Base-by-base conservation (phyloP, 1,140 invertebrate species). In the Caenorhabditis inopinata region DNA sequence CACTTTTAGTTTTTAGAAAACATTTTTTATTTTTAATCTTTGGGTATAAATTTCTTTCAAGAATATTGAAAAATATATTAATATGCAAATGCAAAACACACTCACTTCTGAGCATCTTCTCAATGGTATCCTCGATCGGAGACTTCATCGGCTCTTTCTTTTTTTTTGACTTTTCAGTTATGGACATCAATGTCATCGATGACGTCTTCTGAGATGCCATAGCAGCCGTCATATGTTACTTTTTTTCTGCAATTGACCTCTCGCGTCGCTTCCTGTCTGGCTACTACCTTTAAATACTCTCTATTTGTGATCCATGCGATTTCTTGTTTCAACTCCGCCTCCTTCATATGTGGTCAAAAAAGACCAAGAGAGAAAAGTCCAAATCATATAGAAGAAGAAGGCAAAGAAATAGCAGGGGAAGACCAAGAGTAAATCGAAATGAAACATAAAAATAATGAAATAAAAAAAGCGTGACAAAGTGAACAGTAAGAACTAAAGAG, bases 41-140 rank as follows among this genome's bases (percentile, higher is more conserved):
- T n/a, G n/a, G n/a, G n/a, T n/a, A n/a, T n/a, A n/a, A n/a, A n/a
- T n/a, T 16, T 1, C 16, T 23, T 32, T 32, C 7, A 2, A 32
- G 27, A 58, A 35, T 6, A 7, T 42, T 42, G 38, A 42, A 5
- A 42, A 42, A 14, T 42, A 7, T 14, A 42, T 42, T 42, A 42
- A 42, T 5, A 45, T n/a, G n/a, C 16, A 42, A 18, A 9, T 35
- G 38, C 14, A 46, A 3, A 45, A 49, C n/a, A 16, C 3, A 62
- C 76, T 78, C 49, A 62, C 51, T 78, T 46, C 29, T 78, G 35
- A 78, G 49, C 76, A 78, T 78, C 38, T 48, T 78, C 29, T 78
- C 76, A 9, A 78, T 53, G 7, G 49, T 78, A 53, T 78, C 32
- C 18, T 78, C 76, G 7, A 78, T 53, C 53, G 53, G 76, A 4